phyloP scores from a whole-genome alignment of 2,888 invertebrate genomes.

The Steinernema scapterisci region DNA sequence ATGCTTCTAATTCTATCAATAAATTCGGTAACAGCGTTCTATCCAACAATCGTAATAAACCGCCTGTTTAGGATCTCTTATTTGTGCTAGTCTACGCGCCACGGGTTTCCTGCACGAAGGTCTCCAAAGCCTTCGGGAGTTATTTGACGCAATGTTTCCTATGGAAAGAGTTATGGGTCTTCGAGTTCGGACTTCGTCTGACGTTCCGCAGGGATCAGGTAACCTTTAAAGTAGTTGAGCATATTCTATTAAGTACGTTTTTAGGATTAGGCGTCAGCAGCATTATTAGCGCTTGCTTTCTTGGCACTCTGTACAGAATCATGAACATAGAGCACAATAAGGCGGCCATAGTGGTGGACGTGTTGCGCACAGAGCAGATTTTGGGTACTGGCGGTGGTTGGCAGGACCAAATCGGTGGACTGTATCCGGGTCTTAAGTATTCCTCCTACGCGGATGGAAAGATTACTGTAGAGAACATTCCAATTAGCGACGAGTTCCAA shows the following conservation, averaged over 20 bases:
- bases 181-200: slow-evolving; percentile 35
- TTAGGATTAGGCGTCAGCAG: slow-evolving; percentile 73
- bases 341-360: slow-evolving; percentile 43
- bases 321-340: slow-evolving; percentile 33
- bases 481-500: slow-evolving; percentile 57
- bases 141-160: slow-evolving; percentile 25
- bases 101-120: slow-evolving; percentile 38
- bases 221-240: too few relatives aligned
- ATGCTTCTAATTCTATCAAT: neutral
- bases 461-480: slow-evolving; percentile 52
- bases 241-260: too few relatives aligned
- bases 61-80: slow-evolving; percentile 45
- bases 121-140: neutral
- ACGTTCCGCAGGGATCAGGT: slow-evolving; percentile 60
- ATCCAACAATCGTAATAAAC: too few relatives aligned
- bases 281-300: slow-evolving; percentile 68
- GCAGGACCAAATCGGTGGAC: slow-evolving; percentile 72
- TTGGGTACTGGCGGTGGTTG: slow-evolving; percentile 73
- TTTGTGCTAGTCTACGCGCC: slow-evolving; percentile 54
- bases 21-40: neutral
- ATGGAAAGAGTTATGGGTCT: neutral
- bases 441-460: neutral
- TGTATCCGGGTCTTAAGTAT: slow-evolving; percentile 69
- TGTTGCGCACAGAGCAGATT: slow-evolving; percentile 71
- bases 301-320: neutral